A percentile compares a stretch with the other conserved stretches of the same genome.
These are phyloP conservation scores for Caenorhabditis doughertyi DNA, from an alignment of 2,888 invertebrate species.

Conservation along the genomic window DNA sequence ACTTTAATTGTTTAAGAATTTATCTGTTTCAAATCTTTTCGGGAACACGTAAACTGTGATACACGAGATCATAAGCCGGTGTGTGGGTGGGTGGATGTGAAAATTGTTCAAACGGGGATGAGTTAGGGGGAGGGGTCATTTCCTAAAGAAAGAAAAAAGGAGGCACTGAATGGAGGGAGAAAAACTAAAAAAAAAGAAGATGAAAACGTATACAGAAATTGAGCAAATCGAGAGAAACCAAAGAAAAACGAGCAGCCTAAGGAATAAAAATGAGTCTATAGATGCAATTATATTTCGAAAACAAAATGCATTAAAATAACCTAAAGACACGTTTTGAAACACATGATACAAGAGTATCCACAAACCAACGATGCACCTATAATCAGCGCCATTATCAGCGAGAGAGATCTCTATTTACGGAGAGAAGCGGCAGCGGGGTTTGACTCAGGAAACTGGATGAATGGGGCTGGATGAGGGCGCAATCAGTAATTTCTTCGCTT, in stretches of 20 bases:
- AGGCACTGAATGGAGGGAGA: background rate
- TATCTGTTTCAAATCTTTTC: constrained; percentile 26
- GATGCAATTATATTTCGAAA: constrained; percentile 3
- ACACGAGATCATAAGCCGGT: constrained; percentile 64
- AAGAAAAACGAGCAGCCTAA: background rate
- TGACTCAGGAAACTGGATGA: constrained; percentile 15
- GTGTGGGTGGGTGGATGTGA: constrained; percentile 35
- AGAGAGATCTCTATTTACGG: no score
- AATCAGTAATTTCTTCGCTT: constrained; percentile 17
- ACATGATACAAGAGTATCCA: constrained; percentile 14
- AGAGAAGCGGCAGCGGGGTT: background rate
- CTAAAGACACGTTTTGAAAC: constrained; percentile 38
- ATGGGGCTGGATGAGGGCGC: background rate
- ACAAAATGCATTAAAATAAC: constrained; percentile 42
- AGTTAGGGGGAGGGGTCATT: constrained; percentile 7
- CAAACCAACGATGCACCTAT: constrained; percentile 21
- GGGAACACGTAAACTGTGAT: constrained; percentile 60
- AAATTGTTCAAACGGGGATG: constrained; percentile 35
- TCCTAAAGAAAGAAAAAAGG: constrained; percentile 31
- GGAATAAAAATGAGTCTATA: constrained; percentile 1
- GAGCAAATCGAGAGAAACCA: background rate
- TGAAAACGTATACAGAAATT: background rate
- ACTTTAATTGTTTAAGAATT: constrained; percentile 29
- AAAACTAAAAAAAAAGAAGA: constrained; percentile 2
- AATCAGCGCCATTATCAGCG: constrained; percentile 27